These are phyloP conservation scores for Cecropterus lyciades DNA, from an alignment of 1,140 invertebrate species.

Conservation along the genomic window DNA sequence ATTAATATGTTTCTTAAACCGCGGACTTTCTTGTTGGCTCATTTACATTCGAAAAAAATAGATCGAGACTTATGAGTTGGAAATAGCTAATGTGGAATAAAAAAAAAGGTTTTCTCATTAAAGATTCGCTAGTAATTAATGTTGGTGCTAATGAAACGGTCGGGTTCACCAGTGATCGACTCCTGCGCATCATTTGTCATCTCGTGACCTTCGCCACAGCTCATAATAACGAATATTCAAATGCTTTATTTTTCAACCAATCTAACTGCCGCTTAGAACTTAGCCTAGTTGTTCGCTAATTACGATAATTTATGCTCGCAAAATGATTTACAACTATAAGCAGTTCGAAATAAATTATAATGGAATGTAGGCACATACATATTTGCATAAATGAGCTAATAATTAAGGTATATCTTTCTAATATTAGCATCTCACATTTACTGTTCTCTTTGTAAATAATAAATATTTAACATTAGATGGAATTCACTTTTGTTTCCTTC, in stretches of 20 bases:
- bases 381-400: too few species aligned
- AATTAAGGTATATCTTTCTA: too few species aligned
- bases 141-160: slow-evolving; percentile 74
- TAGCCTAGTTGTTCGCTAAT: slow-evolving; percentile 20
- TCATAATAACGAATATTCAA: slow-evolving; percentile 59
- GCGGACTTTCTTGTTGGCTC: background rate
- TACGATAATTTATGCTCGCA: slow-evolving; percentile 11
- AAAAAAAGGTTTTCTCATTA: slow-evolving; percentile 64
- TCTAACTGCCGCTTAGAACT: slow-evolving; percentile 27
- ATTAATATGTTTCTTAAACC: too few species aligned
- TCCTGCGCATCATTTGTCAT: slow-evolving; percentile 79
- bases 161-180: slow-evolving; percentile 68
- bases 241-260: slow-evolving; percentile 35
- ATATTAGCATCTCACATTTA: too few species aligned
- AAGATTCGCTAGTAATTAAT: slow-evolving; percentile 76
- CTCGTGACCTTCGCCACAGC: slow-evolving; percentile 59
- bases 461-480: too few species aligned
- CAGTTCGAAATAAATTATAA: too few species aligned
- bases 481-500: too few species aligned
- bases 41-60: background rate
- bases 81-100: slow-evolving; percentile 21
- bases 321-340: background rate
- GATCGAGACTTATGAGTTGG: background rate
- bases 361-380: too few species aligned
- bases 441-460: too few species aligned